These are phyloP conservation scores for Aptenodytes forsteri DNA, from an alignment of 2,113 vertebrate genomes.

Conservation along the genomic window DNA sequence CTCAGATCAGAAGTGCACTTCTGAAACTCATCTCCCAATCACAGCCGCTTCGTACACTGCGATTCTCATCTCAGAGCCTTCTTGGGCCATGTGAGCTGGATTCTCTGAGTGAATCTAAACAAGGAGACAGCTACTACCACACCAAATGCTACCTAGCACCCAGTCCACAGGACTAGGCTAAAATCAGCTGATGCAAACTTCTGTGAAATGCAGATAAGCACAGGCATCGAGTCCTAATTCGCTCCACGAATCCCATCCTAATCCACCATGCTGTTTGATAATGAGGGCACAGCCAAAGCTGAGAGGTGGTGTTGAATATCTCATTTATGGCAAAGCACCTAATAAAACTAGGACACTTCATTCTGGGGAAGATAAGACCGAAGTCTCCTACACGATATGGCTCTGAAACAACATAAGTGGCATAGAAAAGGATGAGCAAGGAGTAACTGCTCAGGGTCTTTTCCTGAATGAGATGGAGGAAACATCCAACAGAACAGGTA, in stretches of 20 bases:
- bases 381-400: not conserved
- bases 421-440: not conserved
- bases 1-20: not conserved
- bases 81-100: not conserved
- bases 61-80: not conserved
- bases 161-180: not conserved
- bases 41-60: accelerated
- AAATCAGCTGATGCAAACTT: not conserved
- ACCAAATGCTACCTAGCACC: not conserved
- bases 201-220: not conserved
- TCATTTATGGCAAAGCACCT: not conserved
- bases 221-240: not conserved
- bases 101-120: not conserved
- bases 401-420: not conserved
- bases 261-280: not conserved
- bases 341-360: not conserved
- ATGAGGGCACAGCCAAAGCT: not conserved
- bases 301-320: not conserved
- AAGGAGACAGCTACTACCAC: not conserved
- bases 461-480: not conserved
- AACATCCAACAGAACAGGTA: not conserved
- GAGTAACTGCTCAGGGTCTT: not conserved
- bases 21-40: not conserved
- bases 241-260: not conserved
- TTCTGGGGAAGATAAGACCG: not conserved